Percentiles rank a stretch among this genome's conserved stretches.
phyloP scores from a whole-genome alignment of 1,140 invertebrate species.

The Oedothorax gibbosus region DNA sequence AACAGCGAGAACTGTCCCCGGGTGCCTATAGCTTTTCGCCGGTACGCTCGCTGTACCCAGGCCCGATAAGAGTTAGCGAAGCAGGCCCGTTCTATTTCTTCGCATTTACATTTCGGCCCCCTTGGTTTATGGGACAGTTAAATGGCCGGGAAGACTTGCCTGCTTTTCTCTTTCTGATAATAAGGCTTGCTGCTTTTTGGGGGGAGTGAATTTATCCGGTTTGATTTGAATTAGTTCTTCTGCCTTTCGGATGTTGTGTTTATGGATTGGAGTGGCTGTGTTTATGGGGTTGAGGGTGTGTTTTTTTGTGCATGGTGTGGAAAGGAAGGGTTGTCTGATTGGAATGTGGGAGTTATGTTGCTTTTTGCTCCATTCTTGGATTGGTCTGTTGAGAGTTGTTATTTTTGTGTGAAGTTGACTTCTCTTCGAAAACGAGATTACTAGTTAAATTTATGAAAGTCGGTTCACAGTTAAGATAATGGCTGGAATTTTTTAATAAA shows the following conservation, averaged over 20 bases:
- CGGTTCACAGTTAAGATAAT: too few species aligned
- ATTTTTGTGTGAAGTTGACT: too few species aligned
- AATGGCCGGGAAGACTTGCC: slow-evolving; percentile 36
- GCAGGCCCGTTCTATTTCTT: background rate
- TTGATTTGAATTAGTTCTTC: slow-evolving; percentile 55
- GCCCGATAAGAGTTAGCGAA: slow-evolving; percentile 43
- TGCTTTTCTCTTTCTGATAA: slow-evolving; percentile 43
- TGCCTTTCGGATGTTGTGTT: background rate
- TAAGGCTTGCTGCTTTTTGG: slow-evolving; percentile 7
- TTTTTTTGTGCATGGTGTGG: too few species aligned
- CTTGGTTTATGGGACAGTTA: slow-evolving; percentile 58
- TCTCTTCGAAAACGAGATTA: too few species aligned
- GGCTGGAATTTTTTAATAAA: too few species aligned
- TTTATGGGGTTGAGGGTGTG: too few species aligned
- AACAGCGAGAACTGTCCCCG: slow-evolving; percentile 56
- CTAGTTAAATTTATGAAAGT: too few species aligned
- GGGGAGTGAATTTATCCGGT: background rate
- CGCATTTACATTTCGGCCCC: slow-evolving; percentile 43
- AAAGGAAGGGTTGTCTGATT: too few species aligned
- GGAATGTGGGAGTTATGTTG: too few species aligned
- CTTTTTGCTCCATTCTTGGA: too few species aligned
- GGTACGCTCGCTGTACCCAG: slow-evolving; percentile 29
- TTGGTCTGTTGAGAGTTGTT: too few species aligned
- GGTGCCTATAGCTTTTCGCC: slow-evolving; percentile 55
- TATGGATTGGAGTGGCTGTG: background rate